Evolutionary conservation across 2,888 invertebrate species (phyloP).

Genomic region (Noctua pronuba): DNA sequence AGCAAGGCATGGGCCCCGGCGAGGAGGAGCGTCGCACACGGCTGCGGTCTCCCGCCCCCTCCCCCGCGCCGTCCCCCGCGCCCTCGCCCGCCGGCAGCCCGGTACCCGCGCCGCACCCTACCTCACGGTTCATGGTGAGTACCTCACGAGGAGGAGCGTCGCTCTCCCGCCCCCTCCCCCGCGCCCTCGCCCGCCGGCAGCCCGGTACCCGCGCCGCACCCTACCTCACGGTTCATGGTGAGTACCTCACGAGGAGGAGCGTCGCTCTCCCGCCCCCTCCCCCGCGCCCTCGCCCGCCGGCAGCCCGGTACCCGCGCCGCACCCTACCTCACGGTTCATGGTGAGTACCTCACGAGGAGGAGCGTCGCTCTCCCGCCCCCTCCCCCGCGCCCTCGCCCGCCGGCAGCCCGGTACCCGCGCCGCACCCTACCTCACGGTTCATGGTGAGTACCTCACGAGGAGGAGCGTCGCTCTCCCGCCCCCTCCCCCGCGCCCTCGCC

Average conservation of each 20-base stretch:
- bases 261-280: constrained; percentile 80
- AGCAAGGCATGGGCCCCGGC: constrained; percentile 39
- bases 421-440: constrained; percentile 77
- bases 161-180: constrained; percentile 85
- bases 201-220: constrained; percentile 89
- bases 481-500: constrained; percentile 90
- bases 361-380: constrained; percentile 80
- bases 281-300: constrained; percentile 92
- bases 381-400: constrained; percentile 91
- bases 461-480: constrained; percentile 79
- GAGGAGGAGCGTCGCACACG: constrained; percentile 79
- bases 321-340: constrained; percentile 79
- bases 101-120: constrained; percentile 84
- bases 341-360: constrained; percentile 61
- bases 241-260: constrained; percentile 47
- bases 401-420: constrained; percentile 92
- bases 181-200: constrained; percentile 92
- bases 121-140: constrained; percentile 79
- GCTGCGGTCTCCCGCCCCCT: constrained; percentile 87
- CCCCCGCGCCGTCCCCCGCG: constrained; percentile 91
- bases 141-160: constrained; percentile 49
- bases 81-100: constrained; percentile 93
- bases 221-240: constrained; percentile 79
- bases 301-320: constrained; percentile 91
- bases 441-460: constrained; percentile 68